Conservation (phyloP, 2,797 vertebrate species). For the Astyanax mexicanus region DNA sequence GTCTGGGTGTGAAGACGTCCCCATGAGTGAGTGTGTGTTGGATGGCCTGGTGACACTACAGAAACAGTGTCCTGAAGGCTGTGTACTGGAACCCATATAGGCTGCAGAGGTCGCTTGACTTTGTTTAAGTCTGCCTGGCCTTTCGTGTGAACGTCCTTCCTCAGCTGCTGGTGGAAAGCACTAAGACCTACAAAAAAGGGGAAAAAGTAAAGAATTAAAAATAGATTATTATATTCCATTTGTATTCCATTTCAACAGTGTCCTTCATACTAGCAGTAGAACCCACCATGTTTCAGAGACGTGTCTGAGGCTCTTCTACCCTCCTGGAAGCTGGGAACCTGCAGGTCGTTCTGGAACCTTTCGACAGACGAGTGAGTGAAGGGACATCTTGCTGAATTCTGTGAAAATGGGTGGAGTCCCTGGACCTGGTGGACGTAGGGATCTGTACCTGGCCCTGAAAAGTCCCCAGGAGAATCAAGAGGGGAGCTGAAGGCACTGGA, state of each 20-base stretch:
- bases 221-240: too few species aligned
- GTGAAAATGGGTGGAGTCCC: constrained; percentile 36
- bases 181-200: constrained; percentile 72
- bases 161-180: constrained; percentile 81
- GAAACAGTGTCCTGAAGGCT: background rate
- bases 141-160: constrained; percentile 77
- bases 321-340: constrained; percentile 80
- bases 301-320: constrained; percentile 86
- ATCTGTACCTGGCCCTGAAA: constrained; percentile 69
- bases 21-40: constrained; percentile 13
- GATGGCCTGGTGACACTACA: background rate
- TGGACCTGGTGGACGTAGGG: constrained; percentile 68
- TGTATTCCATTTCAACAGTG: too few species aligned
- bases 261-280: background rate
- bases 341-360: constrained; percentile 51
- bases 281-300: constrained; percentile 82
- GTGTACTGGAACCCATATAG: constrained; percentile 61
- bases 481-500: constrained; percentile 63
- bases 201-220: background rate
- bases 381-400: constrained; percentile 1
- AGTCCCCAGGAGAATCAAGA: constrained; percentile 65
- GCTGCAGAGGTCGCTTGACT: constrained; percentile 78
- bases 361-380: constrained; percentile 13
- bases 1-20: background rate
- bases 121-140: constrained; percentile 83